These are phyloP conservation scores for Hirtodrosophila duncani DNA, from an alignment of 2,888 invertebrate species.

Conservation along the genomic window DNA sequence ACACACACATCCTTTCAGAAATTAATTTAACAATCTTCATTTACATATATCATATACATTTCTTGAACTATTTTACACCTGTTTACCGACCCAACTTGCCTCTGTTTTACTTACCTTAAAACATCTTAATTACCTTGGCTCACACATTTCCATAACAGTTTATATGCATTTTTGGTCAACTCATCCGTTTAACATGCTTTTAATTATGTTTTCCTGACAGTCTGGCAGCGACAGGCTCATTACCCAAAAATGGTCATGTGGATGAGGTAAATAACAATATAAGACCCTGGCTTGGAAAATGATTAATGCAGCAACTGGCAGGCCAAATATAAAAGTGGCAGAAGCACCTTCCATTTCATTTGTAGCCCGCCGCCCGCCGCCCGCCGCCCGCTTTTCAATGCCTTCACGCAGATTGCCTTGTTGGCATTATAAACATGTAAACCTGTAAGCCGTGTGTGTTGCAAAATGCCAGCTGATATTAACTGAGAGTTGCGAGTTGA, in stretches of 20 bases:
- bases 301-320: slow-evolving; percentile 53
- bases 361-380: background rate
- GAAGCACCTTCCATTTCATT: no score
- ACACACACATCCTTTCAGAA: no score
- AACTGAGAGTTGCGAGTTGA: no score
- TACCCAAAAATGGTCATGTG: slow-evolving; percentile 23
- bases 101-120: no score
- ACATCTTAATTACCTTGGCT: no score
- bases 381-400: background rate
- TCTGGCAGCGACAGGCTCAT: slow-evolving; percentile 49
- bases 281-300: slow-evolving; percentile 38
- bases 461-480: slow-evolving; percentile 37
- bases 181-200: slow-evolving; percentile 49
- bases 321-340: background rate
- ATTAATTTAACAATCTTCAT: no score
- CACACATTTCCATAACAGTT: no score
- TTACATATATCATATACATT: no score
- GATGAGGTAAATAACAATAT: slow-evolving; percentile 34
- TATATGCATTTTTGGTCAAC: slow-evolving; percentile 38
- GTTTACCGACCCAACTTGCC: no score
- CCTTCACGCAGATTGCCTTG: background rate
- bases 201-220: slow-evolving; percentile 50
- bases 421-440: no score
- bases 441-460: slow-evolving; percentile 20
- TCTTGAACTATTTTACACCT: no score